Evolutionary conservation across 1,140 invertebrate genomes (phyloP), one percentile per base, ranked within the genome.

Genomic region (Proctacanthus coquilletti): DNA sequence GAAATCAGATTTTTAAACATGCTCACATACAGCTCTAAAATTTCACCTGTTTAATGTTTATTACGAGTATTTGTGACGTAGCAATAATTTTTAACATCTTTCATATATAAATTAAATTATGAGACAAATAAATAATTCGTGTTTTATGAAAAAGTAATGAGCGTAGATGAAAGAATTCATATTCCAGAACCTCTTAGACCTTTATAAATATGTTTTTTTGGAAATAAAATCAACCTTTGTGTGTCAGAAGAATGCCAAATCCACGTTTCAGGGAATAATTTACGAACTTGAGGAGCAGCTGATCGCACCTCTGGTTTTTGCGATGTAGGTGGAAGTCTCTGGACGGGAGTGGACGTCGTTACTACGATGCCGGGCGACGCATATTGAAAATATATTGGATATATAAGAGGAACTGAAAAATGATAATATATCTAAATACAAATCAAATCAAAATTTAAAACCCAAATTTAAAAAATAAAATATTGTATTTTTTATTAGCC

Each of bases 251-350:
- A 25, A 8, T 25, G 23, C 21, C 21, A 41, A 31, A 36, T 35
- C 33, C 39, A 41, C n/a, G 39, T 29, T 17, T 41, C 34, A 14
- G 33, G 34, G 32, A 36, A 41, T 14, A 11, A 11, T 36, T 30
- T 41, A 6, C 39, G 32, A 34, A 40, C 18, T n/a, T 5, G 13
- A 29, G 18, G 31, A n/a, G n/a, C n/a, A n/a, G n/a, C n/a, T n/a
- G n/a, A n/a, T n/a, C n/a, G n/a, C n/a, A n/a, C n/a, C n/a, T n/a
- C n/a, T n/a, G n/a, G n/a, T n/a, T n/a, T n/a, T n/a, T n/a, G n/a
- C n/a, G n/a, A n/a, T n/a, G n/a, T n/a, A n/a, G n/a, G n/a, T n/a
- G 23, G 23, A 6, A 25, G 23, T 8, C 23, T 25, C 6, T 25
- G n/a, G 23, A 25, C n/a, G n/a, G 23, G 6, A 25, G n/a, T 8